These are phyloP conservation scores for Lasiurus borealis DNA, from an alignment of 2,113 vertebrate species.

Conservation along the genomic window DNA sequence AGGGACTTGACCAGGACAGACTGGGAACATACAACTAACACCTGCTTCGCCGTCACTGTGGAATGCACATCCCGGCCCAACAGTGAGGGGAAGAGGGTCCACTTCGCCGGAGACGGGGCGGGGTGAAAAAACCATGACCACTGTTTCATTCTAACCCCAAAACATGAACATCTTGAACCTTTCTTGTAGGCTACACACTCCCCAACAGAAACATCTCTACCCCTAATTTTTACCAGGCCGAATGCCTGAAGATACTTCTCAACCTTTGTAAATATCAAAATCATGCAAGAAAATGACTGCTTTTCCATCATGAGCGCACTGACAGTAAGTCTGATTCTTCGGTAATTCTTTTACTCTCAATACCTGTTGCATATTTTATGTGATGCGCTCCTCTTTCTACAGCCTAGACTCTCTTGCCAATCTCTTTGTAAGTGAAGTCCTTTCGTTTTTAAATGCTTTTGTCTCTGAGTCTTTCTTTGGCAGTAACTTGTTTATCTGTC, in stretches of 20 bases:
- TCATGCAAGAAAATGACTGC: background rate
- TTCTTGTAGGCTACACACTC: background rate
- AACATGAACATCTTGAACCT: slow-evolving; percentile 18
- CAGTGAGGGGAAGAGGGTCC: background rate
- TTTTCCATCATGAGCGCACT: background rate
- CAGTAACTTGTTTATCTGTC: background rate
- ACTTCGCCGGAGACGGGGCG: no score
- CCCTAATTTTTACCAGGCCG: background rate
- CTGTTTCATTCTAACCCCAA: background rate
- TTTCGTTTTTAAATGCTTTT: background rate
- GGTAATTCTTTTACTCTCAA: background rate
- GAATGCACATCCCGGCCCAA: background rate
- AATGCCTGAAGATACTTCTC: background rate
- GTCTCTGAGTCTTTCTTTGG: slow-evolving; percentile 20
- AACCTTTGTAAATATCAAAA: background rate
- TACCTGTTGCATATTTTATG: background rate
- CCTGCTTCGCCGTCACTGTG: no score
- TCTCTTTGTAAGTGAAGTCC: background rate
- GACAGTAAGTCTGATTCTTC: background rate
- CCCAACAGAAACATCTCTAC: background rate
- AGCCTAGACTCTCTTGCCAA: background rate
- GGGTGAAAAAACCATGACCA: background rate
- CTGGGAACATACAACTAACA: background rate
- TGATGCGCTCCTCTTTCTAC: background rate
- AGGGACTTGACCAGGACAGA: background rate